Conservation (phyloP, 2,797 vertebrate genomes). For the Onychomys arenicola region DNA sequence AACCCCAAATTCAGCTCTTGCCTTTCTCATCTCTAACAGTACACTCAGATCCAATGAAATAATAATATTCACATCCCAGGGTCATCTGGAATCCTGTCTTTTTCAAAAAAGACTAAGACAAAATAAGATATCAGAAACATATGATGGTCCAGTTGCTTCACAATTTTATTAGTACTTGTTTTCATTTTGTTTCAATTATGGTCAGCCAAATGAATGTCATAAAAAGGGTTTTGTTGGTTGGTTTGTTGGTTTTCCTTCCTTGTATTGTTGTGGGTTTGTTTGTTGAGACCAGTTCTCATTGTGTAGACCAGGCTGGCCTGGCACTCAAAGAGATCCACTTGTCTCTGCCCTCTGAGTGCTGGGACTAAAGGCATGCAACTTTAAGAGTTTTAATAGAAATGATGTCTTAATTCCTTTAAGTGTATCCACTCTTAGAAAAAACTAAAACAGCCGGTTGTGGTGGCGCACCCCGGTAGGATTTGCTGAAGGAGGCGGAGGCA, state of each 20-base stretch:
- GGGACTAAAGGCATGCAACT: background rate
- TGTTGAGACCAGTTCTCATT: background rate
- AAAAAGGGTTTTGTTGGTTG: background rate
- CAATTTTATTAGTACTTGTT: background rate
- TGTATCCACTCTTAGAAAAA: background rate
- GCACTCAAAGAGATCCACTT: background rate
- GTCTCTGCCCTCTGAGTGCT: background rate
- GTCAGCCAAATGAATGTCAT: background rate
- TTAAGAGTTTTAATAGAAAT: background rate
- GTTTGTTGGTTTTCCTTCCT: background rate
- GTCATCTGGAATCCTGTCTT: background rate
- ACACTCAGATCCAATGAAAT: background rate
- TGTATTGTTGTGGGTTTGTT: background rate
- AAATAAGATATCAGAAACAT: background rate
- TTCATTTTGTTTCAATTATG: background rate
- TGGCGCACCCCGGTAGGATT: too few relatives aligned
- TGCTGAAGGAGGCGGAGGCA: too few relatives aligned
- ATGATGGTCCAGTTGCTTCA: background rate
- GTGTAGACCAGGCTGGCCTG: background rate
- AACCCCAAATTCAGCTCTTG: background rate
- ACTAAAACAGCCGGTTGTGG: background rate
- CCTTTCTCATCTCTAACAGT: background rate
- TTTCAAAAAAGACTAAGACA: slow-evolving; percentile 1
- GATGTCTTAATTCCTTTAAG: background rate
- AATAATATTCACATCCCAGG: background rate